phyloP scores from a whole-genome alignment of 2,113 vertebrate species.

The Malurus cyaneus region DNA sequence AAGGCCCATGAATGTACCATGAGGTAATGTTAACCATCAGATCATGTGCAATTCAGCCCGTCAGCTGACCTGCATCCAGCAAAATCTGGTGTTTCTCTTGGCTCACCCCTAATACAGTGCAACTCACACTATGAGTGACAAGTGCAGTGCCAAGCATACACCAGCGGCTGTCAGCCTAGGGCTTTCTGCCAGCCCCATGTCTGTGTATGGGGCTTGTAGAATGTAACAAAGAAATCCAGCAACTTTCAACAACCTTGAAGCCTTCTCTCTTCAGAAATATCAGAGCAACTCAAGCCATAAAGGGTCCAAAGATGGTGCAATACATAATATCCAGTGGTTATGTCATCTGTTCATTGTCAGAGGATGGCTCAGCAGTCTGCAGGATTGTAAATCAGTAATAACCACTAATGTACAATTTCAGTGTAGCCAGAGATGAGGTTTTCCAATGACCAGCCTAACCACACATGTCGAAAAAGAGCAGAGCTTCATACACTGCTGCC shows the following conservation, averaged over 20 bases:
- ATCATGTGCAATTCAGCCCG: neutral
- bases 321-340: neutral
- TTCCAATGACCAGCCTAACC: neutral
- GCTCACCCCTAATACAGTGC: neutral
- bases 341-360: neutral
- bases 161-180: neutral
- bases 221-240: neutral
- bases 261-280: neutral
- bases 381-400: neutral
- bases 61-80: neutral
- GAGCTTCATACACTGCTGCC: neutral
- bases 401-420: neutral
- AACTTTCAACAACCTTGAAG: neutral
- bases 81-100: neutral
- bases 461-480: neutral
- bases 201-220: neutral
- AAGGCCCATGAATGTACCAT: neutral
- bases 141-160: neutral
- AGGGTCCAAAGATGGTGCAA: neutral
- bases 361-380: neutral
- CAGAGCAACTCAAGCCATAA: neutral
- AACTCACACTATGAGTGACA: neutral
- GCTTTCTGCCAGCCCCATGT: neutral
- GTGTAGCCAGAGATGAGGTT: neutral
- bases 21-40: neutral